phyloP scores from a whole-genome alignment of 30 jellyfish, hydroid and myxozoan species.

The Clytia hemisphaerica region DNA sequence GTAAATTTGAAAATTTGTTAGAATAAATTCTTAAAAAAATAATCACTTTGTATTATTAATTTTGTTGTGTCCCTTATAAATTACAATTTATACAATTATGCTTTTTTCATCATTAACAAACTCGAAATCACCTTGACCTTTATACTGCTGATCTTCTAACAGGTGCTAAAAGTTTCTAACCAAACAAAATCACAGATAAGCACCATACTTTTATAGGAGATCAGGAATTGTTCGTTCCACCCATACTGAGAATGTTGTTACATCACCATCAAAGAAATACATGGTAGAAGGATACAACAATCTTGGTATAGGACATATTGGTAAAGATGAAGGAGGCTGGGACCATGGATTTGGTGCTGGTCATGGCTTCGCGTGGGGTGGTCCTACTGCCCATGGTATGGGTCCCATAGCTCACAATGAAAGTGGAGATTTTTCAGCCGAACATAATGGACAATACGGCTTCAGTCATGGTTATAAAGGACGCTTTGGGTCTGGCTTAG shows the following conservation, averaged over 20 bases:
- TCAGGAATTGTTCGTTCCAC: slow-evolving; percentile 3
- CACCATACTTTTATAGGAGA: no score
- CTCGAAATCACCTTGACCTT: no score
- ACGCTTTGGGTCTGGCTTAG: slow-evolving; percentile 60
- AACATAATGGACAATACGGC: no score
- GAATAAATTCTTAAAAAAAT: neutral
- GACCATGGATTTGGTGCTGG: slow-evolving; percentile 45
- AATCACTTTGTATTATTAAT: neutral
- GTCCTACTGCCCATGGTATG: no score
- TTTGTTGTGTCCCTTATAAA: neutral
- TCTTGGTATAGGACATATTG: slow-evolving; percentile 11
- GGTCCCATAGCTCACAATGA: no score
- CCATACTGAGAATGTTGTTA: neutral
- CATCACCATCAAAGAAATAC: neutral
- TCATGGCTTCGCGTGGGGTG: slow-evolving; percentile 10
- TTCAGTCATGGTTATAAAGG: no score
- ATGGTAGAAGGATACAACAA: slow-evolving; percentile 27
- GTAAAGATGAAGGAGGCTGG: slow-evolving; percentile 30
- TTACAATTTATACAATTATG: no score
- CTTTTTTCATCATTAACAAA: no score
- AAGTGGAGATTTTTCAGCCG: no score
- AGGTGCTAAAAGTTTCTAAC: no score
- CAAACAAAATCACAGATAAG: no score
- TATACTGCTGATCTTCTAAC: no score
- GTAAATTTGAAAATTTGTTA: neutral